Conservation (phyloP, 2,888 invertebrate genomes). For the Phortica magna region DNA sequence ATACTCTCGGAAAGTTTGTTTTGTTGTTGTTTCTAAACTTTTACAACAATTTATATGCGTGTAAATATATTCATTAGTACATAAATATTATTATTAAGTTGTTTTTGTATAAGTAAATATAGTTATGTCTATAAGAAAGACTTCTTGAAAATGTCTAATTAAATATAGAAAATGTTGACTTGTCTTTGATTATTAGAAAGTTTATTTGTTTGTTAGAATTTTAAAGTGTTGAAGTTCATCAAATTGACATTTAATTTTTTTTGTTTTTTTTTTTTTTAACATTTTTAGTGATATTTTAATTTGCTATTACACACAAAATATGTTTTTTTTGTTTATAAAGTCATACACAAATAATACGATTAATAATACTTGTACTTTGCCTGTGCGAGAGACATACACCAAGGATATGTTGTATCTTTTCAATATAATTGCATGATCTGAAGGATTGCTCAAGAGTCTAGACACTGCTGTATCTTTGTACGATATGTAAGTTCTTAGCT, state of each 20-base stretch:
- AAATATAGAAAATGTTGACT: conserved; percentile 7
- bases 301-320: conserved; percentile 7
- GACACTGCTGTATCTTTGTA: too few species aligned
- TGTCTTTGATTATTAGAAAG: not conserved
- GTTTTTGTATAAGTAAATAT: conserved; percentile 8
- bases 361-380: conserved; percentile 1
- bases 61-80: conserved; percentile 30
- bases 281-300: conserved; percentile 12
- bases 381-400: not conserved
- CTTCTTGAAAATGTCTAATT: conserved; percentile 1
- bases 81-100: conserved; percentile 42
- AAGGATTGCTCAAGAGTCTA: too few species aligned
- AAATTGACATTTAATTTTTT: conserved; percentile 1
- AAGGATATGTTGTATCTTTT: not conserved
- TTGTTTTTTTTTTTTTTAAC: not conserved
- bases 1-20: not conserved
- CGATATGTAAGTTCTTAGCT: too few species aligned
- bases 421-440: too few species aligned
- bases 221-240: conserved; percentile 12
- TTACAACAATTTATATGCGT: not conserved
- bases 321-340: not conserved
- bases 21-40: not conserved
- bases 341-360: not conserved
- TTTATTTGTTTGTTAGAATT: not conserved
- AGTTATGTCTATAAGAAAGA: not conserved